Evolutionary conservation across 2,113 vertebrate genomes (phyloP).

Genomic region (Craseonycteris thonglongyai): DNA sequence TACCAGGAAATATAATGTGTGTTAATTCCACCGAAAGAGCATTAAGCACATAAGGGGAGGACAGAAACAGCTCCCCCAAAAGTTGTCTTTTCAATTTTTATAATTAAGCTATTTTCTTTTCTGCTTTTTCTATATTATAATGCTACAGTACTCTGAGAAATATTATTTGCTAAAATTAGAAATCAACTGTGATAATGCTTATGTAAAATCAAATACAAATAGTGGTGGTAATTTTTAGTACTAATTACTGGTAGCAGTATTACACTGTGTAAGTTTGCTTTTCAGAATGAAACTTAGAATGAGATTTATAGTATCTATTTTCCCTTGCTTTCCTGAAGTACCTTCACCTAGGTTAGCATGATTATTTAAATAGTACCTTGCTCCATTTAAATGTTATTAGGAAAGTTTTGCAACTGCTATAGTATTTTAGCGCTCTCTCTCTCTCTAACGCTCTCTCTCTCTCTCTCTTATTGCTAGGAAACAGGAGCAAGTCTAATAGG

Average conservation of each 20-base stretch:
- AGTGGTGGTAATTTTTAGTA: background rate
- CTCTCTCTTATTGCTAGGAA: slow-evolving; percentile 80
- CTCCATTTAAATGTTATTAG: slow-evolving; percentile 72
- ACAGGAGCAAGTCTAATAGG: slow-evolving; percentile 78
- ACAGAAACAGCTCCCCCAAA: background rate
- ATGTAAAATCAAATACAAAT: background rate
- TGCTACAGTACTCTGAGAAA: slow-evolving; percentile 18
- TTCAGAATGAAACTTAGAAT: slow-evolving; percentile 30
- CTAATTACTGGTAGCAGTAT: background rate
- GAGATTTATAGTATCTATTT: slow-evolving; percentile 49
- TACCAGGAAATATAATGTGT: slow-evolving; percentile 5
- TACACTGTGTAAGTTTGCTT: background rate
- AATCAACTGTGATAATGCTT: background rate
- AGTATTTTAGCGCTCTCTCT: slow-evolving; percentile 33
- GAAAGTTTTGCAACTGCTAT: slow-evolving; percentile 61
- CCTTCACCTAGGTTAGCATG: slow-evolving; percentile 52
- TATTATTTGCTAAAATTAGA: background rate
- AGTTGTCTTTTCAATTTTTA: background rate
- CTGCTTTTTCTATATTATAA: background rate
- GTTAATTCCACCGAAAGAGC: background rate
- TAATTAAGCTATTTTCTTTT: background rate
- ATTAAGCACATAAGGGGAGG: background rate
- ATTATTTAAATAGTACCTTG: slow-evolving; percentile 64
- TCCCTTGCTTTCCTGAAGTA: slow-evolving; percentile 37
- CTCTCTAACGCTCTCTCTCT: no score